Evolutionary conservation across 2,113 vertebrate species (phyloP), one percentile per base, ranked within the genome.

Genomic region (Rhadina sibilatrix): DNA sequence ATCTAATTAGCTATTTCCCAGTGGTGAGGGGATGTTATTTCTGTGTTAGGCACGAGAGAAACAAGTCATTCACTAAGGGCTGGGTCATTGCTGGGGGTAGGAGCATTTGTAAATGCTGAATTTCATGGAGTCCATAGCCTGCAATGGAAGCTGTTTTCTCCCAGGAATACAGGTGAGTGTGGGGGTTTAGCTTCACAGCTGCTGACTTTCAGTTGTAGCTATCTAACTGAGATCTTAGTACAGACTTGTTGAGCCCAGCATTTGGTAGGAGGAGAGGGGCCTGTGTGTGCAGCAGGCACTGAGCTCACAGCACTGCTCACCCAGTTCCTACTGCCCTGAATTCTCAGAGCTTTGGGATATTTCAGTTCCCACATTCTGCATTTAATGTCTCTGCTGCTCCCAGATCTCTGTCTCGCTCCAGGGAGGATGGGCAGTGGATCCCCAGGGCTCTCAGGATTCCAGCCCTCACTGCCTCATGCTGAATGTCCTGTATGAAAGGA

Each of bases 371-470:
- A 10, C 23, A 16, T 15, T 15, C 46, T 71, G 50, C 15, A 6
- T 44, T 72, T 30, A 3, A 27, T 3, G 12, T 17, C 63, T 27
- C 70, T 82, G 59, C 40, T 46, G 46, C 77, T 91, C 65, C 27
- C 0, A 0, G 25, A 3, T 42, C 46, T 42, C 54, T 65, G 19
- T 13, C 0, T 27, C 31, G 1, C 68, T 8, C 14, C 1, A 0
- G 54, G 31, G 28, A 59, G 42, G 49, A 12, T 27, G 47, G 3
- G 7, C 85, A 64, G 17, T 12, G 60, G 10, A 49, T 38, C 46
- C 53, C 13, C 6, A 4, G 5, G 44, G 63, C 3, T 38, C 3
- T 20, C 37, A 6, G 7, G 8, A 7, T 30, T 30, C 40, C 83
- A 56, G 0, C 33, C 18, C 46, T 64, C 33, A 0, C 16, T 54